Base-by-base conservation (phyloP, 2,113 vertebrate species). In the Pygathrix nemaeus region DNA sequence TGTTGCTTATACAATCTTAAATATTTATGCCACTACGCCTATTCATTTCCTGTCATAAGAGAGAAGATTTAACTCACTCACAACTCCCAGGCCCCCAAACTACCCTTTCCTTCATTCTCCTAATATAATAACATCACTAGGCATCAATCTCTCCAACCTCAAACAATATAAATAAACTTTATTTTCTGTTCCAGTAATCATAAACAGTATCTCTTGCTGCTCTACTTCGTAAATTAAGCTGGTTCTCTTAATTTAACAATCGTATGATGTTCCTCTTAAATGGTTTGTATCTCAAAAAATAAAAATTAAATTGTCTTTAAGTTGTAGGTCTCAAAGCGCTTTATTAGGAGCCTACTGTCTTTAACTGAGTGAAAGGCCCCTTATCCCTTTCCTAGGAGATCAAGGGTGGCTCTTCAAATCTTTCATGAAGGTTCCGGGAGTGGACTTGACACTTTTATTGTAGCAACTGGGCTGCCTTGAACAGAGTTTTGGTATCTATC, bases 281-380 rank as follows among this genome's bases (percentile, higher is more conserved):
- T 59, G 75, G 20, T 72, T 92, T 75, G 72, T 79, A 89, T 90
- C 55, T 91, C 32, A 75, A 88, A 89, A 86, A 91, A 48, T 18
- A 85, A 78, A 93, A 91, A 89, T 23, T 61, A 91, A 90, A 80
- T 48, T 89, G 35, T 20, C 86, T 97, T 87, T 43, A 88, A 91
- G 73, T 14, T 90, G 32, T 27, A 66, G 55, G 59, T 80, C 52
- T 93, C 11, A 25, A 66, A 88, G 82, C 32, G 45, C 66, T 89
- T n/a, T 93, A 89, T 30, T 79, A 73, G 20, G 35, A 92, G 38
- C 27, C 40, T 91, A n/a, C 5, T 30, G 35, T 70, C 64, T 93
- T 82, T 82, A 94, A 89, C 0, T 75, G 70, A 96, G 78, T 68
- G 35, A 86, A 59, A 18, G 27, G 23, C 87, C 30, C 27, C 23